A percentile compares a stretch with the other conserved stretches of the same genome.
Evolutionary conservation across 2,113 vertebrate genomes (phyloP).

Genomic region (Crotalus helleri): DNA sequence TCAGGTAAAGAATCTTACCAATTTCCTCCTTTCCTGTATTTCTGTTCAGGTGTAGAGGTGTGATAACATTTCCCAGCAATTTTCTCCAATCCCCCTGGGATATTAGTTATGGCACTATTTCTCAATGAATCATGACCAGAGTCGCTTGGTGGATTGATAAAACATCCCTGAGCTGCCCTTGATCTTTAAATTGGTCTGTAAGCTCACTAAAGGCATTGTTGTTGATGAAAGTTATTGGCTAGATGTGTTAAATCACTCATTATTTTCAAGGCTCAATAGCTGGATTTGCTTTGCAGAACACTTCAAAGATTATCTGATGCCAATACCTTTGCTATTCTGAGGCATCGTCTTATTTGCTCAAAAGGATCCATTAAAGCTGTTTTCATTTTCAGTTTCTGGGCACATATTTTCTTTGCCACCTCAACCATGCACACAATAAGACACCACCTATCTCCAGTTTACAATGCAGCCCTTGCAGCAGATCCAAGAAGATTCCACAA

Average conservation of each 20-base stretch:
- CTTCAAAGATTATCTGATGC: constrained; percentile 14
- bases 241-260: neutral
- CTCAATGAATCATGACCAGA: neutral
- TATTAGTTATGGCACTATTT: neutral
- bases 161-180: neutral
- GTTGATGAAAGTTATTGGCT: neutral
- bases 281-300: constrained; percentile 6
- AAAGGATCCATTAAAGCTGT: neutral
- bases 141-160: neutral
- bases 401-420: neutral
- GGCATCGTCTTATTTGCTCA: neutral
- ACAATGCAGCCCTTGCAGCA: neutral
- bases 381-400: neutral
- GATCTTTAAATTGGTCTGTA: neutral
- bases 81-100: neutral
- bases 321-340: neutral
- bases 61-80: neutral
- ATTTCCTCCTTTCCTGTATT: neutral
- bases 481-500: neutral
- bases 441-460: neutral
- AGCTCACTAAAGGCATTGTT: neutral
- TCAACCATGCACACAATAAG: neutral
- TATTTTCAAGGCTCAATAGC: constrained; percentile 30
- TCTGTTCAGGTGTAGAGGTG: neutral
- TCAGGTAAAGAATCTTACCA: neutral